These are phyloP conservation scores for Psophia crepitans DNA, from an alignment of 2,113 vertebrate species.

Conservation along the genomic window DNA sequence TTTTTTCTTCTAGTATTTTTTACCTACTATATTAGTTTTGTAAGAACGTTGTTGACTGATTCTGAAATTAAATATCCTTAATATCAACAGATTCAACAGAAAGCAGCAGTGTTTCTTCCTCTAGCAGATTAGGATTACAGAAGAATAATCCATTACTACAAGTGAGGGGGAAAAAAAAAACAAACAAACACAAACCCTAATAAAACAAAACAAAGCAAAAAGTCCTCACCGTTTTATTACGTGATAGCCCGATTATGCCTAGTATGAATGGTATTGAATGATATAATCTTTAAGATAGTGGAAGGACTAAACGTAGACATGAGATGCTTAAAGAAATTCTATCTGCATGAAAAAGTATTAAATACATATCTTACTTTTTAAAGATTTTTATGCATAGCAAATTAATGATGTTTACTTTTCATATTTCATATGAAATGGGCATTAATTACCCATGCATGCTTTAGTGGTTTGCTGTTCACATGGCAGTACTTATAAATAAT, in stretches of 20 bases:
- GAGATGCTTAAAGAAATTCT: not conserved
- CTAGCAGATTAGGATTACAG: not conserved
- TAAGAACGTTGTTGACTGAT: not conserved
- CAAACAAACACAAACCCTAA: too few species aligned
- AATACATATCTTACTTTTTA: not conserved
- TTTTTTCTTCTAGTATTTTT: not conserved
- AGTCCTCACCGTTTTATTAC: not conserved
- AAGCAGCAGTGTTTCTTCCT: not conserved
- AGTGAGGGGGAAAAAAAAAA: too few species aligned
- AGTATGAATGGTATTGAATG: not conserved
- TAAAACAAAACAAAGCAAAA: too few species aligned
- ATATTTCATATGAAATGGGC: not conserved
- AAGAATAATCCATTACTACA: not conserved
- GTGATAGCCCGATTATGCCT: not conserved
- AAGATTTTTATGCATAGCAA: not conserved
- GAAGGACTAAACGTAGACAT: not conserved
- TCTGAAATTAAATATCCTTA: not conserved
- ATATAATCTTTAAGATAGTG: not conserved
- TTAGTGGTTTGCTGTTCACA: slow-evolving; percentile 21
- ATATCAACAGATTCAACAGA: not conserved
- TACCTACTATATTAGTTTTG: not conserved
- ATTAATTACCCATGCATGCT: slow-evolving; percentile 21
- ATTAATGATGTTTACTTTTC: slow-evolving; percentile 20
- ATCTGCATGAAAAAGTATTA: not conserved
- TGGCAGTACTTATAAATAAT: slow-evolving; percentile 46